Conservation (phyloP, 2,113 vertebrate genomes). For the Melanerpes formicivorus region DNA sequence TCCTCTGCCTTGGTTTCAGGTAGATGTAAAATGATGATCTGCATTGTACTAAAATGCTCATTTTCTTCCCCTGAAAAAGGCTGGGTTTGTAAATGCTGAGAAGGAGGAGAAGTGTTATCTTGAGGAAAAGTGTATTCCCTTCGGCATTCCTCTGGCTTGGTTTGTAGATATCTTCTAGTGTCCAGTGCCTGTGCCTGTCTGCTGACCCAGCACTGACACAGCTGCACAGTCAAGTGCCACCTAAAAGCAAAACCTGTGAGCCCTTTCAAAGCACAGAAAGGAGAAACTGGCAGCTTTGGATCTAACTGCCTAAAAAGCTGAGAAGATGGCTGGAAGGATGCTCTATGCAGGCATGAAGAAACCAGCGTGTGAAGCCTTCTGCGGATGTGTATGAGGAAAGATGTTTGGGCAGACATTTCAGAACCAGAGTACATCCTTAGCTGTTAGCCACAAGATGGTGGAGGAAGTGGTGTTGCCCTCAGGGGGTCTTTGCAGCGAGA, state of each 20-base stretch:
- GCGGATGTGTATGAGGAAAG: neutral
- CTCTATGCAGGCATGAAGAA: neutral
- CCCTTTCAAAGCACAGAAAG: neutral
- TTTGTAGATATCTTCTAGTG: neutral
- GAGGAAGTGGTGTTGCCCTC: neutral
- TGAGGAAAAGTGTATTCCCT: neutral
- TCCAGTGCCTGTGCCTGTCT: neutral
- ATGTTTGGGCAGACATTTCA: neutral
- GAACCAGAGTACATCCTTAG: neutral
- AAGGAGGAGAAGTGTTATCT: neutral
- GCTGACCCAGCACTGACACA: neutral
- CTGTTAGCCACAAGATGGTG: neutral
- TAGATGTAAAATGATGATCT: neutral
- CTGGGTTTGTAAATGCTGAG: neutral
- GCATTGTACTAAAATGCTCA: neutral
- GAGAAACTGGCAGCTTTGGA: neutral
- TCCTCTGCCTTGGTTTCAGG: neutral
- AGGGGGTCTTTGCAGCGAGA: too few species aligned
- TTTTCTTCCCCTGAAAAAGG: neutral
- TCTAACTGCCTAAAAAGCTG: neutral
- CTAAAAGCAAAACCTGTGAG: neutral
- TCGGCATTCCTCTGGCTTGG: neutral
- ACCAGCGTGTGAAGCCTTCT: neutral
- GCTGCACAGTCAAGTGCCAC: too few species aligned
- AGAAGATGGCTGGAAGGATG: neutral